Evolutionary conservation across 1,140 invertebrate species (phyloP), one percentile per base, ranked within the genome.

Genomic region (Plodia interpunctella): DNA sequence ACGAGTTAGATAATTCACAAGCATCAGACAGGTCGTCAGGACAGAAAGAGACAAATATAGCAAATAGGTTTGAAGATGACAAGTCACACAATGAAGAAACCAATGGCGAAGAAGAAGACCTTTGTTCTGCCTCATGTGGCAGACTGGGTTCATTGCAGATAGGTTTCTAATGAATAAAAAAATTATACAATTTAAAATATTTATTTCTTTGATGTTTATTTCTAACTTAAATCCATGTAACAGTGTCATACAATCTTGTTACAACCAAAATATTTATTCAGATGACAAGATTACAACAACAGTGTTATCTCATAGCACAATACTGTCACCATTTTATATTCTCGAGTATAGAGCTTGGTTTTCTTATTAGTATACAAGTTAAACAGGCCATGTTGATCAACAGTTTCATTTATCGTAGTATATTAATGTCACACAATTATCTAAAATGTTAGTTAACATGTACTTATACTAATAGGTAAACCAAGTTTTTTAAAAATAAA

Each of bases 121-220:
- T 78, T 11, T 85, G 83, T 65, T 63, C 66, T 4, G 73, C 74
- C 6, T 61, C 72, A n/a, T 88, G 82, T 57, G 80, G 78, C 4
- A 76, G 63, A 52, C 58, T 71, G 55, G 76, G 78, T 57, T 70
- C 74, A 17, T 60, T 76, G 59, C 65, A 74, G 9, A 76, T 82
- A 68, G 74, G 71, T 52, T 85, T 85, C 61, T 83, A 65, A 84
- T 58, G 55, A 57, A 60, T 35, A 53, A 62, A 52, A 52, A 59
- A 49, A 32, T 52, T 32, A 56, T 52, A 63, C 44, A 55, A 50
- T 57, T 59, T 56, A 66, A 20, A 56, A 38, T 30, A 60, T 53
- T 49, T 52, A 51, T 52, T 58, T 58, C 10, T 20, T 58, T 35
- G 9, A 19, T 44, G 30, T 44, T 32, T 55, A 55, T 9, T 15